Base-by-base conservation (phyloP, 1,140 invertebrate genomes). In the Drosophila simulans region DNA sequence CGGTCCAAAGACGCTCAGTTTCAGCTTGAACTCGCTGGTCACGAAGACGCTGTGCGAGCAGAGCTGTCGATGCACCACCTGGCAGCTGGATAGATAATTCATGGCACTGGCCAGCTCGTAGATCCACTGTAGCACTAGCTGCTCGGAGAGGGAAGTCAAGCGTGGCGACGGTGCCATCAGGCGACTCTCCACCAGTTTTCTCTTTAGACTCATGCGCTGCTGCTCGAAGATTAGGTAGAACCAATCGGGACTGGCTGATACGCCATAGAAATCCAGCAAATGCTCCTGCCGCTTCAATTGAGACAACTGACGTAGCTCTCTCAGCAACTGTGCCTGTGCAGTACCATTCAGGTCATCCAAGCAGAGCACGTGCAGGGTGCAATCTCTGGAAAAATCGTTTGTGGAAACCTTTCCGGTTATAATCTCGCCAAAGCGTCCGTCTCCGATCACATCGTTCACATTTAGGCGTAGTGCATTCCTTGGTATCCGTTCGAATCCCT, bases 381-480 rank as follows among this genome's bases (percentile, higher is more conserved):
- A 92, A 8, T 92, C 91, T 10, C 46, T 65, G 4, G 56, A 27
- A 0, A 40, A 27, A 3, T 86, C 77, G 8, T 52, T 69, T 0
- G 66, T 49, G 0, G 69, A 93, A 1, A 96, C 93, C 46, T 93
- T 94, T 0, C 95, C 96, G 64, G 93, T 94, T 27, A 95, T 95
- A 15, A 97, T 94, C 49, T 95, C 94, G 0, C 96, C 96, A 92
- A 96, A 97, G 73, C 94, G 94, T 20, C 96, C 96, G n/a, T 95
- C 92, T 1, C 95, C 95, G 35, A 96, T 92, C n/a, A 96, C 88
- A 77, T 95, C 93, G 13, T 94, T 93, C 1, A 94, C 93, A 78
- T 96, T 95, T 17, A 96, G 93, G 31, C 95, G 95, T 45, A 97
- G 88, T 49, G 94, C 93, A 84, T 95, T 95, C 48, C 94, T 93